Evolutionary conservation across 2,113 vertebrate genomes (phyloP).

Genomic region (Eurypyga helias): DNA sequence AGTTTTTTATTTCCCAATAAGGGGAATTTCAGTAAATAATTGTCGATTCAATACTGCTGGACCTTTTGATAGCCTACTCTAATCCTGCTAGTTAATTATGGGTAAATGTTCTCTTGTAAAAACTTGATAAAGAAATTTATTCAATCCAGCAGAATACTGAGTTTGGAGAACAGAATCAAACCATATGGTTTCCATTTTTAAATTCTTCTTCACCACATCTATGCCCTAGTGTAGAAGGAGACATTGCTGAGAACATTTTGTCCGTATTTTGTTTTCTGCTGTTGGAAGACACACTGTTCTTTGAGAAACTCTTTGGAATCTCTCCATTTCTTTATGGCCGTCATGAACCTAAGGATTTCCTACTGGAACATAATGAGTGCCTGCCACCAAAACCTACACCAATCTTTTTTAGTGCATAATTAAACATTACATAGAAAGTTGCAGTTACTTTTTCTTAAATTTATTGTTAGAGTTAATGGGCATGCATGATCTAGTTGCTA

Average conservation of each 20-base stretch:
- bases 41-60: not conserved
- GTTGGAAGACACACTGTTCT: conserved; percentile 11
- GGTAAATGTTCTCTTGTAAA: not conserved
- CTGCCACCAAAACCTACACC: not conserved
- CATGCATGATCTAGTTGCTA: not conserved
- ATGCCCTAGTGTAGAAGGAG: not conserved
- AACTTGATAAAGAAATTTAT: not conserved
- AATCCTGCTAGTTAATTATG: not conserved
- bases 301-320: not conserved
- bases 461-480: not conserved
- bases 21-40: not conserved
- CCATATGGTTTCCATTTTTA: conserved; percentile 56
- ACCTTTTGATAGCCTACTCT: not conserved
- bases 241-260: conserved; percentile 32
- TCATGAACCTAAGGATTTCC: not conserved
- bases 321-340: not conserved
- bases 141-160: not conserved
- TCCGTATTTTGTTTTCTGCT: conserved; percentile 27
- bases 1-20: not conserved
- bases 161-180: conserved; percentile 24
- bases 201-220: conserved; percentile 48
- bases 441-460: not conserved
- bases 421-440: not conserved
- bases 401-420: not conserved
- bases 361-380: not conserved